Evolutionary conservation across 92 coral and sea anemone genomes (phyloP), one percentile per base, ranked within the genome.

Genomic region (Porites cylindrica): DNA sequence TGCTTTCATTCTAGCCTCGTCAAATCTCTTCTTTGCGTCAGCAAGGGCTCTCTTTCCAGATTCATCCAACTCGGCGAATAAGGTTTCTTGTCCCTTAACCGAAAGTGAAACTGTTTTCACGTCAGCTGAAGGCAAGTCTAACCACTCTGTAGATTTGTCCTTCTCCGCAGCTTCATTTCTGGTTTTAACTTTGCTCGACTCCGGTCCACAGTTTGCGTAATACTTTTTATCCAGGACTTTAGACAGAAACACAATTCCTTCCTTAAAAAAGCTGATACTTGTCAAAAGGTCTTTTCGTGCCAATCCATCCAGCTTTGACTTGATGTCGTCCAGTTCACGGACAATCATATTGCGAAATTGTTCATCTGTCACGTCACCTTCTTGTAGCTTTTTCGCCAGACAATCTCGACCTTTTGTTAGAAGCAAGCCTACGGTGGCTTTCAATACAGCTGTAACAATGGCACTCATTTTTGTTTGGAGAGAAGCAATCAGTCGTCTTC

Each of bases 231-330:
- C 75, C 52, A 70, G 21, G 51, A 24, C 66, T 70, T 38, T 32
- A 32, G 14, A 70, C 53, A 70, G 75, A 50, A 70, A 29, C 52
- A 70, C 75, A 24, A 70, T 32, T 70, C 75, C 75, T 70, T 70
- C 75, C 50, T 70, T 70, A 29, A 70, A 70, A n/a, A 70, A 16
- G 61, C 86, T 70, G 69, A 82, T 52, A 29, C 86, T 82, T 32
- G 78, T 38, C 38, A 70, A 24, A 4, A 82, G 70, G 56, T 82
- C 86, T 58, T 82, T 82, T 29, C 78, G 53, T 8, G 71, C 77
- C 56, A 70, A 29, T 66, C 78, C 86, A 70, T 82, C 86, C 58
- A 82, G 56, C 59, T 82, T 70, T 67, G 86, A 82, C 58, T 70
- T 71, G 61, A 70, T 51, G 18, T 81, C 77, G 20, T 81, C 65